Conservation (phyloP, 2,797 vertebrate species). For the Neosilurus mollespiculum region DNA sequence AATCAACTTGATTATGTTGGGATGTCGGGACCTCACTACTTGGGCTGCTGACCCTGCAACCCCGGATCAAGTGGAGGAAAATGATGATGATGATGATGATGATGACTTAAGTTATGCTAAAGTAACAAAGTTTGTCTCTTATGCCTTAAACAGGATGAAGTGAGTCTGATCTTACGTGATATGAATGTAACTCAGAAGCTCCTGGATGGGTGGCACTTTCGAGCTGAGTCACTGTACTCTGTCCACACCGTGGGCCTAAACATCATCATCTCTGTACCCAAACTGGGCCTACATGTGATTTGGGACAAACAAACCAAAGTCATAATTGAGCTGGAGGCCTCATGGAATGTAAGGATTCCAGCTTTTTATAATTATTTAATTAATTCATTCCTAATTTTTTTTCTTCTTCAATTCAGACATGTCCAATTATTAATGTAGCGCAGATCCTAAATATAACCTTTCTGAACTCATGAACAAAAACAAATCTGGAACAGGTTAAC, state of each 20-base stretch:
- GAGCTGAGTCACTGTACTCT: slow-evolving; percentile 58
- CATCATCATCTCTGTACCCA: slow-evolving; percentile 67
- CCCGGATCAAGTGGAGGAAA: too few relatives aligned
- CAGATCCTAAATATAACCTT: not conserved
- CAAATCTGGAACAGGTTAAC: not conserved
- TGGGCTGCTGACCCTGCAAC: too few relatives aligned
- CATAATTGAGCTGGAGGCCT: slow-evolving; percentile 58
- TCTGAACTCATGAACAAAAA: not conserved
- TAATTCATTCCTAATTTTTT: too few relatives aligned
- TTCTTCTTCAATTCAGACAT: not conserved
- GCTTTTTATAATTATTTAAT: too few relatives aligned
- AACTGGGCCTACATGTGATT: slow-evolving; percentile 67
- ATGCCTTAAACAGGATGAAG: slow-evolving; percentile 55
- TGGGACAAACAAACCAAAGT: slow-evolving; percentile 78
- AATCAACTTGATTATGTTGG: too few relatives aligned
- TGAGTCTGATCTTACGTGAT: slow-evolving; percentile 65
- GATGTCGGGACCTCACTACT: too few relatives aligned
- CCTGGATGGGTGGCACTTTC: slow-evolving; percentile 21
- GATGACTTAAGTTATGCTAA: too few relatives aligned
- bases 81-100: too few relatives aligned
- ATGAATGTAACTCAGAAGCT: slow-evolving; percentile 64
- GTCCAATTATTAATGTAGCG: not conserved
- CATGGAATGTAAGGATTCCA: slow-evolving; percentile 63
- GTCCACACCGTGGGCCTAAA: slow-evolving; percentile 70
- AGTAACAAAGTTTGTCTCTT: not conserved